Conservation (phyloP, 2,888 invertebrate genomes). For the Cancer borealis region DNA sequence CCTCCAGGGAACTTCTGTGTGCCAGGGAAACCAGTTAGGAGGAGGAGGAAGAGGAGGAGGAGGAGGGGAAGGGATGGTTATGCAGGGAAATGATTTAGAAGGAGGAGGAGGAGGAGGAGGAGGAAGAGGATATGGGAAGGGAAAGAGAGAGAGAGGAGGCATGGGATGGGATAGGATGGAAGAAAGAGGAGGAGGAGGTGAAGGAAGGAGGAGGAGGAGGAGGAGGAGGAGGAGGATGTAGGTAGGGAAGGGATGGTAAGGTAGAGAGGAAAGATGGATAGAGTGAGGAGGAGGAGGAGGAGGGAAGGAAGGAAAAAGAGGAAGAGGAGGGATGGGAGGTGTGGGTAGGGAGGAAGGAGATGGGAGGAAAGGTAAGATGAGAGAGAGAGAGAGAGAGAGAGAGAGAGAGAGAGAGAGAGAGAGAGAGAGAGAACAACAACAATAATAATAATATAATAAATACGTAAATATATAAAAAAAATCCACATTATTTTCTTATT, state of each 20-base stretch:
- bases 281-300: background rate
- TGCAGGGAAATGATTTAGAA: background rate
- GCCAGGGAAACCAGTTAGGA: too few species aligned
- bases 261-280: too few species aligned
- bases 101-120: background rate
- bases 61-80: background rate
- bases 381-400: background rate
- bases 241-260: background rate
- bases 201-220: background rate
- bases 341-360: too few species aligned
- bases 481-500: too few species aligned
- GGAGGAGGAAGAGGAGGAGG: background rate
- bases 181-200: background rate
- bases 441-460: background rate
- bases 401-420: background rate
- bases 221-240: background rate
- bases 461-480: too few species aligned
- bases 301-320: background rate
- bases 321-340: background rate
- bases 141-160: too few species aligned
- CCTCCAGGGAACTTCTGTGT: slow-evolving; percentile 85
- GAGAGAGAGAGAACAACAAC: background rate
- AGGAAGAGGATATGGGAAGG: background rate
- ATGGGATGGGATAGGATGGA: too few species aligned
- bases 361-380: background rate